A percentile compares a stretch with the other conserved stretches of the same genome.
phyloP scores from a whole-genome alignment of 1,140 invertebrate genomes.

The Caenorhabditis brenneri region DNA sequence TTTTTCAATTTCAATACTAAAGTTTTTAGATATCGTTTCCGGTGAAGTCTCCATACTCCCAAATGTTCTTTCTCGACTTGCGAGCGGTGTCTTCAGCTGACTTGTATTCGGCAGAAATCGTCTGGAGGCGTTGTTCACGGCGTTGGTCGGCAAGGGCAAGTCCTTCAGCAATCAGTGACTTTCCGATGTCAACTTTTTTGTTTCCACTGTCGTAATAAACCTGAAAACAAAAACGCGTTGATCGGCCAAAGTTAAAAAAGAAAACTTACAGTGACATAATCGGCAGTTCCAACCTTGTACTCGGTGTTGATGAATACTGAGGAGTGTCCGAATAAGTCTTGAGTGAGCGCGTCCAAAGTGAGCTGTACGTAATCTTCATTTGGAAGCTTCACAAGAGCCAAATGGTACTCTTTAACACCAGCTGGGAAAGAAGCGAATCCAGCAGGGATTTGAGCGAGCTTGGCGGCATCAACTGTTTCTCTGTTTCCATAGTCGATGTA shows the following conservation, averaged over 20 bases:
- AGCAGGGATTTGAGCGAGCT: slow-evolving; percentile 78
- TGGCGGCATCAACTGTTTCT: slow-evolving; percentile 71
- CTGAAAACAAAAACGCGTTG: neutral
- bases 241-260: neutral
- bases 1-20: neutral
- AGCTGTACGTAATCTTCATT: slow-evolving; percentile 74
- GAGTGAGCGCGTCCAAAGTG: slow-evolving; percentile 53
- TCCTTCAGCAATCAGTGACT: slow-evolving; percentile 84
- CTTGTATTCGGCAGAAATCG: slow-evolving; percentile 75
- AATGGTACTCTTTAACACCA: slow-evolving; percentile 83
- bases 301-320: slow-evolving; percentile 77
- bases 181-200: slow-evolving; percentile 82
- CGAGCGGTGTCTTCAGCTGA: slow-evolving; percentile 65
- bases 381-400: slow-evolving; percentile 84
- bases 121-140: slow-evolving; percentile 81
- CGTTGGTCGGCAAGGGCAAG: slow-evolving; percentile 81
- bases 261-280: slow-evolving; percentile 58
- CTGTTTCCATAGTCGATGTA: slow-evolving; percentile 96
- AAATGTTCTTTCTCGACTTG: slow-evolving; percentile 65
- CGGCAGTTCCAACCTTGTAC: slow-evolving; percentile 73
- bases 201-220: slow-evolving; percentile 72
- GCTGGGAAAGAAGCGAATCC: slow-evolving; percentile 79
- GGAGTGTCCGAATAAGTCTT: slow-evolving; percentile 78
- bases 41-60: slow-evolving; percentile 68
- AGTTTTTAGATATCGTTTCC: slow-evolving; percentile 63